Conservation (phyloP, 2,797 vertebrate genomes). For the Thamnophis elegans region DNA sequence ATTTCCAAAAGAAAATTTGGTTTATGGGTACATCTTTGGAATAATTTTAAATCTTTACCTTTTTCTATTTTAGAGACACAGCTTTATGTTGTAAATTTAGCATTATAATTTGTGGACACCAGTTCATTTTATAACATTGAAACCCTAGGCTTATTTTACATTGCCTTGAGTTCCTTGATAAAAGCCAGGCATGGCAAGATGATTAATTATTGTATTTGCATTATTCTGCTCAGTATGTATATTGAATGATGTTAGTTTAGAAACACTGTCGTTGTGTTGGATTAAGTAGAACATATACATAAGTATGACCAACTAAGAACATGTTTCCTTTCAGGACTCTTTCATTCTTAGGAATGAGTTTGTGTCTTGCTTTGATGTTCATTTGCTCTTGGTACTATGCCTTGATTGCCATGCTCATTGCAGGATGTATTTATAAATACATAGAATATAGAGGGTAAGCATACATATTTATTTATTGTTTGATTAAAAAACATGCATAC, state of each 20-base stretch:
- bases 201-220: background rate
- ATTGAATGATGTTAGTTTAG: background rate
- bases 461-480: slow-evolving; percentile 45
- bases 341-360: slow-evolving; percentile 95
- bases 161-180: background rate
- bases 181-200: background rate
- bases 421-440: slow-evolving; percentile 96
- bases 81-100: background rate
- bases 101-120: background rate
- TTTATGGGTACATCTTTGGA: background rate
- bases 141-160: background rate
- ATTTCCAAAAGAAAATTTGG: background rate
- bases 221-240: background rate
- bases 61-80: background rate
- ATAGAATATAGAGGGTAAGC: slow-evolving; percentile 96
- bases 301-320: slow-evolving; percentile 50
- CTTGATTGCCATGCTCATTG: slow-evolving; percentile 89
- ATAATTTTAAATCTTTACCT: background rate
- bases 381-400: slow-evolving; percentile 97
- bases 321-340: slow-evolving; percentile 80
- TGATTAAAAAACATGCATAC: background rate
- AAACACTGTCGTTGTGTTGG: slow-evolving; percentile 30
- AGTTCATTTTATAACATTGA: background rate
- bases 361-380: slow-evolving; percentile 97
- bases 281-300: slow-evolving; percentile 46